Base-by-base conservation (phyloP, 2,113 vertebrate species). In the Hippocampus zosterae region DNA sequence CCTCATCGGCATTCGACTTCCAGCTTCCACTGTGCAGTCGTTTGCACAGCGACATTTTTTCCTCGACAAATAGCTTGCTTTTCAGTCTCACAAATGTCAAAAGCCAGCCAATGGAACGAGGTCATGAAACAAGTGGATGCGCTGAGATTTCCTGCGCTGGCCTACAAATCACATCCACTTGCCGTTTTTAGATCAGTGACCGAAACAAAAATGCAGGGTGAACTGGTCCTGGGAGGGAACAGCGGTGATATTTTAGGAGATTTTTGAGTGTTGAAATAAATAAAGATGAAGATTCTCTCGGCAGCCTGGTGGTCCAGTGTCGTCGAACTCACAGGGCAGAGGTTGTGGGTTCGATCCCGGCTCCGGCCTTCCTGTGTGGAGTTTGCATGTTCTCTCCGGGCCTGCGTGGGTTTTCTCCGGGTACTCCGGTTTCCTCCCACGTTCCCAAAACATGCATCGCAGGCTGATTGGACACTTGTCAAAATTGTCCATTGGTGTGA, bases 181-280 rank as follows among this genome's bases (percentile, higher is more conserved):
- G 76, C 66, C 71, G 86, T 63, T 59, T n/a, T 84, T 85, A 75
- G 72, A 81, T 85, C 83, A 80, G 64, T 61, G 76, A 79, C 78
- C 80, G 85, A 25, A 77, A 33, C 29, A 33, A 67, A 70, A 77
- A 62, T n/a, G 1, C 61, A 60, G 33, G 40, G 59, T 27, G 46
- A 71, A 72, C 2, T 7, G 15, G 52, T 85, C 80, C 83, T 77
- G 8, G 60, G 67, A 62, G 74, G 68, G 56, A 64, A 80, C 55
- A 52, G 69, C 61, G 18, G 53, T 62, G 61, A 56, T 41, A 56
- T 74, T 78, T 70, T 46, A 57, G 33, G 57, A 72, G 66, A 23
- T 48, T 21, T 21, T 5, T 78, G 52, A 71, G 33, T 56, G 50
- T 50, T 53, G n/a, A 75, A 64, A 76, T 33, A 25, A 79, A 73